phyloP scores from a whole-genome alignment of 37 sponge, comb jelly and placozoan species.

The Diacarnus erythraeanus region DNA sequence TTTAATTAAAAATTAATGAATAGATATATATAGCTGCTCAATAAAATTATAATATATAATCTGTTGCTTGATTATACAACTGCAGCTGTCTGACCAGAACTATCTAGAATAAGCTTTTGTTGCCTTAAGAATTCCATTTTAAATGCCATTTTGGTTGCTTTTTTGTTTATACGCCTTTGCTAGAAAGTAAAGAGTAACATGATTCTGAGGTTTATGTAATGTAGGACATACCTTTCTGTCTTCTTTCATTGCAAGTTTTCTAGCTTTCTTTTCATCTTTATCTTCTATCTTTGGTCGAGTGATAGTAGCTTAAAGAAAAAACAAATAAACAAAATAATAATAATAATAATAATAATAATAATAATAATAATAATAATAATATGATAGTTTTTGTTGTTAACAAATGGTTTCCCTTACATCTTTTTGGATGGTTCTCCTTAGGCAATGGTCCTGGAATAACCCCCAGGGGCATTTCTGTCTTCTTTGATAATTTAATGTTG shows the following conservation, averaged over 20 bases:
- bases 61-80: not conserved
- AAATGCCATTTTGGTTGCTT: slow-evolving; percentile 62
- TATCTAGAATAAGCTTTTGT: slow-evolving; percentile 4
- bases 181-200: not conserved
- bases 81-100: not conserved
- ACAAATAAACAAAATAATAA: no score
- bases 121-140: slow-evolving; percentile 62
- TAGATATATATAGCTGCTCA: no score
- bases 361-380: no score
- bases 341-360: no score
- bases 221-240: slow-evolving; percentile 67
- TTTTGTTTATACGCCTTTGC: slow-evolving; percentile 70
- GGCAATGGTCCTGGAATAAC: slow-evolving; percentile 28
- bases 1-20: no score
- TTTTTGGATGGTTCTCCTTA: slow-evolving; percentile 18
- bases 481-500: slow-evolving; percentile 39
- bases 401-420: slow-evolving; percentile 5
- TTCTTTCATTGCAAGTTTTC: slow-evolving; percentile 82
- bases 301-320: slow-evolving; percentile 8
- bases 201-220: no score
- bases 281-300: slow-evolving; percentile 68
- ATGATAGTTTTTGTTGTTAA: not conserved
- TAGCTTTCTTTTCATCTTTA: slow-evolving; percentile 74
- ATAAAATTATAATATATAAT: no score
- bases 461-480: slow-evolving; percentile 35